Percentiles rank a stretch among this genome's conserved stretches.
Evolutionary conservation across 2,797 vertebrate species (phyloP).

Genomic region (Sitta carolinensis): DNA sequence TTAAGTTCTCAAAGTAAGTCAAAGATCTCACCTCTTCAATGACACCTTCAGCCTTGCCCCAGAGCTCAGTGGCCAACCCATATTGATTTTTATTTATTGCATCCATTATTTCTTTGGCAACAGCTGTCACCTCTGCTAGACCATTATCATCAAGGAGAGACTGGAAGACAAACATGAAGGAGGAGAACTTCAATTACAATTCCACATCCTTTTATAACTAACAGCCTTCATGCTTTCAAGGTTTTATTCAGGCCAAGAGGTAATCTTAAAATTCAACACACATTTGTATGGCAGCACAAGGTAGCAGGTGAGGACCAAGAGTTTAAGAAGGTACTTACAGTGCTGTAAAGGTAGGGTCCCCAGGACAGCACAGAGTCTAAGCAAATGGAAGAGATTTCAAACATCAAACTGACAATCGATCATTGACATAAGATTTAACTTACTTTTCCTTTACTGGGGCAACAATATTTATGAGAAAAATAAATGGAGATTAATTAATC

Average conservation of each 20-base stretch:
- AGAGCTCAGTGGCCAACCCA: constrained; percentile 85
- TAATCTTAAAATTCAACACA: not conserved
- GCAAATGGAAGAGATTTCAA: constrained; percentile 36
- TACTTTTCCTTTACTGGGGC: not conserved
- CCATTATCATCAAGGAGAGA: constrained; percentile 91
- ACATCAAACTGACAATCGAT: not conserved
- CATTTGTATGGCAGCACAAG: not conserved
- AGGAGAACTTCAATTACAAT: not conserved
- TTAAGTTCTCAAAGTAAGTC: not conserved
- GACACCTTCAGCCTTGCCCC: constrained; percentile 82
- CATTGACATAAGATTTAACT: not conserved
- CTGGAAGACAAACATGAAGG: constrained; percentile 69
- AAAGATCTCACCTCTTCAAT: constrained; percentile 83
- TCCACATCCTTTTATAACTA: not conserved
- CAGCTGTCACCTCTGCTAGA: constrained; percentile 81
- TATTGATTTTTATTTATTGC: constrained; percentile 82
- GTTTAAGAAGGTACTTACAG: constrained; percentile 80
- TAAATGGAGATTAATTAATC: not conserved
- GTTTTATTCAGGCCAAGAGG: not conserved
- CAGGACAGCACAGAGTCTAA: constrained; percentile 95
- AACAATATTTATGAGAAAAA: not conserved
- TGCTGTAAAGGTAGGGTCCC: constrained; percentile 94
- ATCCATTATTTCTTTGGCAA: constrained; percentile 82
- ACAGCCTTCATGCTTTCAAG: not conserved
- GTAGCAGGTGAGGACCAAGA: not conserved